phyloP scores from a whole-genome alignment of 2,797 vertebrate genomes.

The Propithecus deckenii region DNA sequence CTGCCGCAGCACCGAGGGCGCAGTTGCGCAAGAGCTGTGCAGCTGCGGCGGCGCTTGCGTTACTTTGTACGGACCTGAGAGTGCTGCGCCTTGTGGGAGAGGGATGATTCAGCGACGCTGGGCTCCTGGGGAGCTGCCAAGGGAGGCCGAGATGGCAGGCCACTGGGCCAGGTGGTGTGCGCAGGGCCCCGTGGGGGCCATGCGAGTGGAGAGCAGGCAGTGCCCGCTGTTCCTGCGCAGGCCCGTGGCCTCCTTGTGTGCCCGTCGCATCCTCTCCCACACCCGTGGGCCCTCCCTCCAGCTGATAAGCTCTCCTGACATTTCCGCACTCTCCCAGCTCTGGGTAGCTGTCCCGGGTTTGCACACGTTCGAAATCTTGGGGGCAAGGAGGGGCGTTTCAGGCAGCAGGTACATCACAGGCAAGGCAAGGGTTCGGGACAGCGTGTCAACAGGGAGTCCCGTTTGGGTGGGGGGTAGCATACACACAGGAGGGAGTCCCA shows the following conservation, averaged over 20 bases:
- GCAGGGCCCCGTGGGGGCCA: neutral
- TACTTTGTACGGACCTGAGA: neutral
- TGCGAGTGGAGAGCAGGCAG: neutral
- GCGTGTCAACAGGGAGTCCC: neutral
- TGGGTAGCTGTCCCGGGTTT: neutral
- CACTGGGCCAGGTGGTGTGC: rapidly evolving
- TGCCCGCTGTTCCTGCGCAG: neutral
- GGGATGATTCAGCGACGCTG: constrained; percentile 35
- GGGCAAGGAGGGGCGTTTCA: neutral
- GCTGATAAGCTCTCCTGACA: neutral
- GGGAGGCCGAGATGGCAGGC: neutral
- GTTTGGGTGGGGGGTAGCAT: neutral
- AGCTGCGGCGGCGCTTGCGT: neutral
- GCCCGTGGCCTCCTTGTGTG: neutral
- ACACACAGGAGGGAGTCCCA: neutral
- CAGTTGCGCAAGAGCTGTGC: neutral
- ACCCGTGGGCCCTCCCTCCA: neutral
- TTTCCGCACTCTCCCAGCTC: neutral
- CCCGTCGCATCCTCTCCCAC: rapidly evolving
- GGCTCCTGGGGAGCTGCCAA: neutral
- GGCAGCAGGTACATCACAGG: neutral
- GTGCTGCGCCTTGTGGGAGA: neutral
- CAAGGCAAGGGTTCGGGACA: neutral
- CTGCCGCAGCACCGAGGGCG: neutral
- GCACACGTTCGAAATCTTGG: neutral